Percentiles rank a stretch among this genome's conserved stretches.
phyloP scores from a whole-genome alignment of 2,797 vertebrate genomes.

The Anabacerthia variegaticeps region DNA sequence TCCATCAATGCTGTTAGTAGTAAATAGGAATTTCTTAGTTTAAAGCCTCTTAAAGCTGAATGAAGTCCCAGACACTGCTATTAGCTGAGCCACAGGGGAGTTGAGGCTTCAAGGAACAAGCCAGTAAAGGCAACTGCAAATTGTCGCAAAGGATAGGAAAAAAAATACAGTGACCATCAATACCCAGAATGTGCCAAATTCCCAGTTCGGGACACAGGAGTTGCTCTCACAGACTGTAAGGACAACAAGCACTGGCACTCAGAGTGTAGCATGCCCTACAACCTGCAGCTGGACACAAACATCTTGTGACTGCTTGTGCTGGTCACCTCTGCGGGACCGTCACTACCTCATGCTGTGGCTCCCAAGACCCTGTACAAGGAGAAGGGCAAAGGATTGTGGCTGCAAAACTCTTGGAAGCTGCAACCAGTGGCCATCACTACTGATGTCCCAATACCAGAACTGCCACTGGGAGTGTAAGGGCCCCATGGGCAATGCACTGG shows the following conservation, averaged over 20 bases:
- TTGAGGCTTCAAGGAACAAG: not conserved
- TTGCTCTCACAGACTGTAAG: not conserved
- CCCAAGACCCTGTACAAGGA: not conserved
- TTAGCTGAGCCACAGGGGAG: not conserved
- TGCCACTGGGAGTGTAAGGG: not conserved
- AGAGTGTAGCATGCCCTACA: not conserved
- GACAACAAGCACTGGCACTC: not conserved
- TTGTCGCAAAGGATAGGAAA: not conserved
- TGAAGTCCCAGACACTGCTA: not conserved
- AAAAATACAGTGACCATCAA: not conserved
- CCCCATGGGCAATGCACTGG: rapidly evolving
- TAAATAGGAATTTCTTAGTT: not conserved
- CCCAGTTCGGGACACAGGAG: not conserved
- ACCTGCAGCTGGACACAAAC: not conserved
- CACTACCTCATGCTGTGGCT: not conserved
- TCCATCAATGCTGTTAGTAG: not conserved
- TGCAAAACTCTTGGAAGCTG: not conserved
- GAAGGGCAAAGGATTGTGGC: not conserved
- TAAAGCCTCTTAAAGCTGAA: conserved; percentile 23
- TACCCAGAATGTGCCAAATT: not conserved
- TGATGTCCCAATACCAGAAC: not conserved
- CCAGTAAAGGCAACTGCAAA: not conserved
- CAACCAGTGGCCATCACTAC: rapidly evolving
- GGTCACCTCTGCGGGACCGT: not conserved
- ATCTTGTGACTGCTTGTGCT: rapidly evolving